phyloP scores from a whole-genome alignment of 2,888 invertebrate genomes.

The Rhaphigaster nebulosa region DNA sequence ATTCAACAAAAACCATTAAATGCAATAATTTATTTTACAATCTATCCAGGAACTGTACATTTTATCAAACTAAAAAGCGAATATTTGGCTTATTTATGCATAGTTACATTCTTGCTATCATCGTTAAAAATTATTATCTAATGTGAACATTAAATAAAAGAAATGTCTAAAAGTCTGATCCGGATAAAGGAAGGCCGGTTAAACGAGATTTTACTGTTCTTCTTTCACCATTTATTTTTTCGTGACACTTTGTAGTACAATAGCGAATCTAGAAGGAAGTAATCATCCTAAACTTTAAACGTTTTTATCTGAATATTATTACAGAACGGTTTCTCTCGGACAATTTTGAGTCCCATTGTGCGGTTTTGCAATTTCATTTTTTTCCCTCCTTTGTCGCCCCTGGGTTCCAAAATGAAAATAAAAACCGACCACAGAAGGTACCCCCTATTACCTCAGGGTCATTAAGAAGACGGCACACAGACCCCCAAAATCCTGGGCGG shows the following conservation, averaged over 20 bases:
- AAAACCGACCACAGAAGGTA: not conserved
- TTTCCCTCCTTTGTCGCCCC: not conserved
- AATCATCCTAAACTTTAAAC: not conserved
- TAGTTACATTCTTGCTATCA: no score
- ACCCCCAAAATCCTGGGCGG: conserved; percentile 29
- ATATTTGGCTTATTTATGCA: no score
- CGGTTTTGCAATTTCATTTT: conserved; percentile 29
- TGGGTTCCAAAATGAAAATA: not conserved
- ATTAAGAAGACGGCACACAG: not conserved
- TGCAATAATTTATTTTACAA: no score
- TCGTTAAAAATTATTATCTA: no score
- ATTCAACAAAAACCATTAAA: no score
- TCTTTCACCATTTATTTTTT: not conserved
- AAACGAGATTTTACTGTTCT: no score
- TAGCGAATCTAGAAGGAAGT: not conserved
- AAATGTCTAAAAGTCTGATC: no score
- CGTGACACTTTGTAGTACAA: not conserved
- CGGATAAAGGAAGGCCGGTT: no score
- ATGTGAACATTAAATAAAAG: no score
- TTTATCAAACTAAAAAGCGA: no score
- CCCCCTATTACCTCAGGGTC: not conserved
- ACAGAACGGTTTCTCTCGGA: not conserved
- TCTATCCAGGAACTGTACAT: no score
- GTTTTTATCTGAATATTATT: not conserved
- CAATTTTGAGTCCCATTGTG: conserved; percentile 35